Evolutionary conservation across 2,113 vertebrate species (phyloP).

Genomic region (pig (Sus scrofa)): DNA sequence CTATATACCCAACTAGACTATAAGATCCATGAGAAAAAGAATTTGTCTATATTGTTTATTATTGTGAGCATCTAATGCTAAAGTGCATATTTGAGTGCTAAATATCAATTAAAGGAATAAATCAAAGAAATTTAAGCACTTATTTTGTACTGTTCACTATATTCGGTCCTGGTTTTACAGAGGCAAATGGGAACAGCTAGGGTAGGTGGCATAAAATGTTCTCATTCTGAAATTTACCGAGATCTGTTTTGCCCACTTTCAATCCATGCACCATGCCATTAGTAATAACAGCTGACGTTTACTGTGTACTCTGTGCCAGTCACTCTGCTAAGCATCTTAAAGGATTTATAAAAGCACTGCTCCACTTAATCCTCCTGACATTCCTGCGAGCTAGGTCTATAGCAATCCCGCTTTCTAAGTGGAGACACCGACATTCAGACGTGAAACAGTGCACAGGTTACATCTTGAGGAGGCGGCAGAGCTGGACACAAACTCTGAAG

Average conservation of each 20-base stretch:
- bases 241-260: not conserved
- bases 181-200: not conserved
- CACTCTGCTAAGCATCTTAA: not conserved
- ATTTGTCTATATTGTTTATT: not conserved
- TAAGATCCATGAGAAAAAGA: not conserved
- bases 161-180: not conserved
- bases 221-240: not conserved
- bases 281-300: not conserved
- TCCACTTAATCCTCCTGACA: not conserved
- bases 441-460: not conserved
- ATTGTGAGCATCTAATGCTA: not conserved
- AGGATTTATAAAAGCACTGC: not conserved
- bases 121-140: not conserved
- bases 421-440: not conserved
- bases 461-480: not conserved
- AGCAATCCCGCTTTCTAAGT: not conserved
- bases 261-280: not conserved
- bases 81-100: no score
- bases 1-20: not conserved
- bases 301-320: not conserved
- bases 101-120: slow-evolving; percentile 16
- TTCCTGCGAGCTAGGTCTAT: not conserved
- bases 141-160: not conserved
- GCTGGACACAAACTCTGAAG: not conserved
- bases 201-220: slow-evolving; percentile 25